Conservation (phyloP, 2,113 vertebrate species). For the Penelope pileata region DNA sequence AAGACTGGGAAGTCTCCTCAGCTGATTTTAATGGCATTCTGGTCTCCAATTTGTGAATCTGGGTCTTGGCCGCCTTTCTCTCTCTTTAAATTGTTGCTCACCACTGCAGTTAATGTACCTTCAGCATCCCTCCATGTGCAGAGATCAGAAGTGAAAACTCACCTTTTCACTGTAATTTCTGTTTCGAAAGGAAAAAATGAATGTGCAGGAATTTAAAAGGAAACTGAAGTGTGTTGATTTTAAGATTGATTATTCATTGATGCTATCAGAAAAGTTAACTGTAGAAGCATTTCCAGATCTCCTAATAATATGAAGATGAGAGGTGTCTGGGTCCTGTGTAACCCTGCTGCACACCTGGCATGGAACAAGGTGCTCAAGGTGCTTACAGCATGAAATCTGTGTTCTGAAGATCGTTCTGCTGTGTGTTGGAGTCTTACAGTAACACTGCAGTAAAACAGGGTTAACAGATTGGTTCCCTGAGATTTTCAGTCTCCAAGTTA, state of each 20-base stretch:
- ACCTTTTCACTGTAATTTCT: not conserved
- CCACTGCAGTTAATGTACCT: accelerated
- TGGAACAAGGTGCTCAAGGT: accelerated
- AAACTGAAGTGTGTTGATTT: not conserved
- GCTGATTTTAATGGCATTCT: not conserved
- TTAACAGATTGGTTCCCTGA: not conserved
- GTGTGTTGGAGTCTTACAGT: accelerated
- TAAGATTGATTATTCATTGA: not conserved
- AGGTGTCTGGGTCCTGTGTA: not conserved
- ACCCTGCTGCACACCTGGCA: not conserved
- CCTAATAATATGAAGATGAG: not conserved
- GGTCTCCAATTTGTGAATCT: not conserved
- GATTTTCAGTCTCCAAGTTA: not conserved
- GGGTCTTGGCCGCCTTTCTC: not conserved
- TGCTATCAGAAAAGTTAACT: not conserved
- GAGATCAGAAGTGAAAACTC: not conserved
- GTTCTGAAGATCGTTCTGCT: not conserved
- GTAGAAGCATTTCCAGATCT: not conserved
- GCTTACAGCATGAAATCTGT: not conserved
- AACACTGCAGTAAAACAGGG: not conserved
- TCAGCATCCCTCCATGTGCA: accelerated
- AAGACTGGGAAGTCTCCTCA: no score
- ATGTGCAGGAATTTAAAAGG: not conserved
- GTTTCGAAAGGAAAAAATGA: not conserved
- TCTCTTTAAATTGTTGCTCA: not conserved